Evolutionary conservation across 2,888 invertebrate genomes (phyloP).

Genomic region (Argyresthia albistria): DNA sequence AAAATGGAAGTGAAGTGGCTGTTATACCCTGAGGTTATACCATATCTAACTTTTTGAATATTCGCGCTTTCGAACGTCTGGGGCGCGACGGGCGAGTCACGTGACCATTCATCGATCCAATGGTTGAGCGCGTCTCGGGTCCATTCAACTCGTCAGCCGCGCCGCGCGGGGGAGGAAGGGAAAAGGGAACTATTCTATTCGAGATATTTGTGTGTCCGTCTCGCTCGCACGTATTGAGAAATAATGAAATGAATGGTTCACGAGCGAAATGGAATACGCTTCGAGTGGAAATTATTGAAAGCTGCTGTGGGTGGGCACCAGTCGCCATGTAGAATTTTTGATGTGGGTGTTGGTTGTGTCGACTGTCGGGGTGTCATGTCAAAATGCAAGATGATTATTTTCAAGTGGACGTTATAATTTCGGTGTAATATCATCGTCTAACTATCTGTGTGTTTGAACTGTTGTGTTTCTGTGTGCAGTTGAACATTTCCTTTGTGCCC

Average conservation of each 20-base stretch:
- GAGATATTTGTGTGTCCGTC: constrained; percentile 60
- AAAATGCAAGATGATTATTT: constrained; percentile 68
- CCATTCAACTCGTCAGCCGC: constrained; percentile 60
- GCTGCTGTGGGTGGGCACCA: constrained; percentile 46
- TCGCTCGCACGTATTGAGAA: constrained; percentile 55
- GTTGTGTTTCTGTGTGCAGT: constrained; percentile 32
- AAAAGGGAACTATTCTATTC: neutral
- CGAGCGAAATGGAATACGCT: constrained; percentile 63
- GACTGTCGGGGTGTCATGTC: constrained; percentile 55
- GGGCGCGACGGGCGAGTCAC: constrained; percentile 53
- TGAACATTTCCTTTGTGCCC: constrained; percentile 46
- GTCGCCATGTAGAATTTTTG: constrained; percentile 68
- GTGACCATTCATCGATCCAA: constrained; percentile 70
- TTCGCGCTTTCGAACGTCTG: constrained; percentile 8
- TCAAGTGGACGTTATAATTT: constrained; percentile 55
- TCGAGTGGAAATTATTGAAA: constrained; percentile 69
- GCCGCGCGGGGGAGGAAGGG: neutral
- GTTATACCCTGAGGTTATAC: too few relatives aligned
- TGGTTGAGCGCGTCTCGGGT: constrained; percentile 70
- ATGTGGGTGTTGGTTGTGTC: constrained; percentile 72
- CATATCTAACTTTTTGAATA: too few relatives aligned
- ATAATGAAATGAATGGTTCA: constrained; percentile 68
- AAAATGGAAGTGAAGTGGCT: too few relatives aligned
- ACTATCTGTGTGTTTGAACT: constrained; percentile 27
- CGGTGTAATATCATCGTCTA: constrained; percentile 38